Base-by-base conservation (phyloP, 1,140 invertebrate genomes). In the Trachymyrmex cornetzi region DNA sequence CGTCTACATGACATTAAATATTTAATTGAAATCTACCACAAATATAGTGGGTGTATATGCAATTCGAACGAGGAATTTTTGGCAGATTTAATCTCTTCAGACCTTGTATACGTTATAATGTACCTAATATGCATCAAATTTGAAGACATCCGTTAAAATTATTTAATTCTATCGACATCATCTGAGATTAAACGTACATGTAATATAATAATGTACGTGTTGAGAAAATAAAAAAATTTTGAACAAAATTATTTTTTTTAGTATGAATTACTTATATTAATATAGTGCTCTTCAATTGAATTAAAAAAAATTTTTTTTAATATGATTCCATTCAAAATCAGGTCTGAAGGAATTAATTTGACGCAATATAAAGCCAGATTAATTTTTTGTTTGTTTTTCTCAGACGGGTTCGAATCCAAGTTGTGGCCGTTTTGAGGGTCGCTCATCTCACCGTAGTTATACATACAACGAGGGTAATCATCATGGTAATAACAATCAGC, bases 391-490 rank as follows among this genome's bases (percentile, higher is more conserved):
- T 27, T 24, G 7, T 71, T 30, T 24, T 30, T 30, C 0, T n/a
- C 66, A 89, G 77, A 61, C 85, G 67, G 57, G n/a, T 3, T 57
- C 66, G 22, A 74, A 63, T 44, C 86, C 89, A 86, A 88, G 67
- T 71, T 91, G 87, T 48, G 90, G 88, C 22, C 87, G 85, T 19
- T 90, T 71, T 71, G 91, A 93, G 2, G 86, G 86, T 59, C 92
- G 93, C 2, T 72, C 91, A 0, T 87, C 89, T 48, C 88, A 87
- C 59, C 92, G 93, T 11, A 94, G 92, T 59, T 91, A 92, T 69
- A 92, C 93, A 4, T 93, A 92, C 89, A 94, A 92, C 89, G 94
- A 94, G 72, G 87, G 81, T 9, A 75, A 59, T 11, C 61, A 77
- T 14, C 86, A 90, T 55, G 75, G 80, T 3, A 44, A 53, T 19